Evolutionary conservation across 1,140 invertebrate species (phyloP).

Genomic region (Eulimnadia texana): DNA sequence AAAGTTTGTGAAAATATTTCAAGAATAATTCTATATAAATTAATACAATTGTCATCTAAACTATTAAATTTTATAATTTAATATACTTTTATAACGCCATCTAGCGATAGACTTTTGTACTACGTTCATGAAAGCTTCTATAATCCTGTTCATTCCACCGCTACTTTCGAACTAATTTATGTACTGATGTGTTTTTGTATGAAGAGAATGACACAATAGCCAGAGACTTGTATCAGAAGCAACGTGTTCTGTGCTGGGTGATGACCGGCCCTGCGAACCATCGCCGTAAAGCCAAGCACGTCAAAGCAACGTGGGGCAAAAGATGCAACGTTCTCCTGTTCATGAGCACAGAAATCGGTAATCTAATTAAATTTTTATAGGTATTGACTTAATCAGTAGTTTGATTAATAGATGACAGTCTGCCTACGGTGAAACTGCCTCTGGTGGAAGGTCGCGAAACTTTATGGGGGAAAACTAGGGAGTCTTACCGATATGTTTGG

Average conservation of each 20-base stretch:
- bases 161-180: no score
- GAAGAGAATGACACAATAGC: neutral
- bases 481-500: slow-evolving; percentile 78
- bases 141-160: no score
- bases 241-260: slow-evolving; percentile 82
- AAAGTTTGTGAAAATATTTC: neutral
- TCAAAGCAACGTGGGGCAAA: slow-evolving; percentile 90
- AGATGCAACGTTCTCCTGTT: slow-evolving; percentile 79
- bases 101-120: no score
- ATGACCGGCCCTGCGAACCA: slow-evolving; percentile 87
- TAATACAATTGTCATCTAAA: neutral
- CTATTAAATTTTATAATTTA: no score
- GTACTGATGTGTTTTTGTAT: neutral
- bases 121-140: no score
- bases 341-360: slow-evolving; percentile 66
- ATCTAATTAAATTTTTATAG: neutral
- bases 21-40: neutral
- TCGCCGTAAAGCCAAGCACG: slow-evolving; percentile 72
- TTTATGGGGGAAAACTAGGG: slow-evolving; percentile 89
- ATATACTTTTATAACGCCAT: no score
- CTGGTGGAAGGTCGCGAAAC: slow-evolving; percentile 77
- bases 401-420: slow-evolving; percentile 25
- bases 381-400: neutral
- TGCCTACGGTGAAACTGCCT: slow-evolving; percentile 33
- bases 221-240: slow-evolving; percentile 15